phyloP scores from a whole-genome alignment of 2,113 vertebrate species.

The Chauna torquata region DNA sequence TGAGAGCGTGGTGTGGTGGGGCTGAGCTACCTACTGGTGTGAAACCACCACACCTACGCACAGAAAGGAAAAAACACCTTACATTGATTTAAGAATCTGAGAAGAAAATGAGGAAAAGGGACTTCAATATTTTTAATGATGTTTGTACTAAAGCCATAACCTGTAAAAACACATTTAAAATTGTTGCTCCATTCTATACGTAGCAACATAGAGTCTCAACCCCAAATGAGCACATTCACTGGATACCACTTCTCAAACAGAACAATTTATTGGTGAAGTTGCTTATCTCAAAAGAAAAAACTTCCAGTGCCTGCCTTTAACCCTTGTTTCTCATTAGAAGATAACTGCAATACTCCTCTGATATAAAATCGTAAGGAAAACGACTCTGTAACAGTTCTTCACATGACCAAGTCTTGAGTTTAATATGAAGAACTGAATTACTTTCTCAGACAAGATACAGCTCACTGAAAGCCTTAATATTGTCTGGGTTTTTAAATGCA shows the following conservation, averaged over 20 bases:
- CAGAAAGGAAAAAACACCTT: neutral
- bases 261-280: neutral
- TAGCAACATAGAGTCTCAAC: neutral
- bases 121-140: neutral
- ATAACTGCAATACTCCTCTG: neutral
- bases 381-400: neutral
- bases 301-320: neutral
- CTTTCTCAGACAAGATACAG: neutral
- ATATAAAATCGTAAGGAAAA: neutral
- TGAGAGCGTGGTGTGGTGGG: neutral
- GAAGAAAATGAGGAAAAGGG: neutral
- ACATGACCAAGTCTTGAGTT: neutral
- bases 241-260: neutral
- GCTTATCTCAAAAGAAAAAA: neutral
- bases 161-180: neutral
- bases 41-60: no score
- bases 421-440: neutral
- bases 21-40: no score
- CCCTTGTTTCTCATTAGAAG: neutral
- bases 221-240: accelerated
- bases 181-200: neutral
- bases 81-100: neutral
- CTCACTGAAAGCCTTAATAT: neutral
- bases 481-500: neutral
- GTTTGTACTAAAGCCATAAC: neutral